Evolutionary conservation across 2,113 vertebrate genomes (phyloP).

Genomic region (Cryptomyrus ogoouensis): DNA sequence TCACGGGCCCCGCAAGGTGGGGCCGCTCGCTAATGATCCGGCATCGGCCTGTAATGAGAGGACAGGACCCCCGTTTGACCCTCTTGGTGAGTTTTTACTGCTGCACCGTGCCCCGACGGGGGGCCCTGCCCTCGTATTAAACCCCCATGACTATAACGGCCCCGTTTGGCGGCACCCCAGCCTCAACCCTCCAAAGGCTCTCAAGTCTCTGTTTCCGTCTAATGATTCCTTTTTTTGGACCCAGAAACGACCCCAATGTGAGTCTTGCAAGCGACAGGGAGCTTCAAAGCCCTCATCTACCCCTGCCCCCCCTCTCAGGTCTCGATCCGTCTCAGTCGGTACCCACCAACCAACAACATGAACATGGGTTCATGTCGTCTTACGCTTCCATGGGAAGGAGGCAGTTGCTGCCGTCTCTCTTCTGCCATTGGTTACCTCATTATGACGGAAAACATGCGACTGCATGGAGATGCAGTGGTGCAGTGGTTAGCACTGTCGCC

Average conservation of each 20-base stretch:
- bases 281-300: background rate
- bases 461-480: too few species aligned
- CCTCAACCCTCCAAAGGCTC: background rate
- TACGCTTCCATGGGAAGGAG: background rate
- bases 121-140: background rate
- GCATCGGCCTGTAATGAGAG: background rate
- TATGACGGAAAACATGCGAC: background rate
- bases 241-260: background rate
- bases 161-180: background rate
- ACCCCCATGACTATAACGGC: background rate
- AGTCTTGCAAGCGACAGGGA: background rate
- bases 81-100: background rate
- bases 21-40: background rate
- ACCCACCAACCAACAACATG: too few species aligned
- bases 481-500: too few species aligned
- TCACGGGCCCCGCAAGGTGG: background rate
- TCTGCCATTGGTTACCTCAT: background rate
- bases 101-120: background rate
- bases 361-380: background rate
- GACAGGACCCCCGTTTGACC: background rate
- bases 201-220: background rate
- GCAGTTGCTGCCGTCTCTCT: background rate
- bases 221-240: background rate
- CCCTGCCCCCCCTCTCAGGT: background rate
- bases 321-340: background rate